Evolutionary conservation across 2,888 invertebrate genomes (phyloP).

Genomic region (Meta bourneti): DNA sequence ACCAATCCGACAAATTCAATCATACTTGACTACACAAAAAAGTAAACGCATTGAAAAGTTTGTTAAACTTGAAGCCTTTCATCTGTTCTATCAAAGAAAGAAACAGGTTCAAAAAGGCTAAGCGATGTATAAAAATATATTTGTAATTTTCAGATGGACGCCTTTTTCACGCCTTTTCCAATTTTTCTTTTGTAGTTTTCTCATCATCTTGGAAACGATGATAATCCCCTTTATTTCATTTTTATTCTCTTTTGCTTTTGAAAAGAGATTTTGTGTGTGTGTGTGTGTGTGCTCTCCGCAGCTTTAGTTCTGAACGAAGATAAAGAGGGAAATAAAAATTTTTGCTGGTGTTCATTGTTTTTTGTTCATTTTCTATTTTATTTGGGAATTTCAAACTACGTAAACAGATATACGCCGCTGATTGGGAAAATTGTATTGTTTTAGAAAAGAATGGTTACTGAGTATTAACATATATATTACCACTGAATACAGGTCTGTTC

Average conservation of each 20-base stretch:
- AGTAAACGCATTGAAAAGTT: conserved; percentile 1
- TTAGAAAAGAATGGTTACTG: neutral
- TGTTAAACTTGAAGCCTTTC: conserved; percentile 33
- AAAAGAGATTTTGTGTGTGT: neutral
- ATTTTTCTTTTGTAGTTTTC: neutral
- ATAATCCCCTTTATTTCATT: neutral
- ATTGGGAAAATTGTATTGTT: neutral
- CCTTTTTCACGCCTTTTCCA: neutral
- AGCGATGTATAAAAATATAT: neutral
- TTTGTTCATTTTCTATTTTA: neutral
- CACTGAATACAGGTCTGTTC: neutral
- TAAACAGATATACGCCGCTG: neutral
- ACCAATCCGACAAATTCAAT: neutral
- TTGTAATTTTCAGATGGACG: neutral
- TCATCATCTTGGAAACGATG: neutral
- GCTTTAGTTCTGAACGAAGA: neutral
- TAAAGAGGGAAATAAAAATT: neutral
- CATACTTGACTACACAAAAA: neutral
- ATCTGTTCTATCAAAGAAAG: neutral
- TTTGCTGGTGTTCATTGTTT: neutral
- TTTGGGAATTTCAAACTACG: neutral
- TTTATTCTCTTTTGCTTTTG: neutral
- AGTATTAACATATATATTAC: neutral
- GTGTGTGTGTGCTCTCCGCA: neutral
- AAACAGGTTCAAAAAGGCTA: neutral